Base-by-base conservation (phyloP, 2,113 vertebrate species). In the Lepidothrix coronata region DNA sequence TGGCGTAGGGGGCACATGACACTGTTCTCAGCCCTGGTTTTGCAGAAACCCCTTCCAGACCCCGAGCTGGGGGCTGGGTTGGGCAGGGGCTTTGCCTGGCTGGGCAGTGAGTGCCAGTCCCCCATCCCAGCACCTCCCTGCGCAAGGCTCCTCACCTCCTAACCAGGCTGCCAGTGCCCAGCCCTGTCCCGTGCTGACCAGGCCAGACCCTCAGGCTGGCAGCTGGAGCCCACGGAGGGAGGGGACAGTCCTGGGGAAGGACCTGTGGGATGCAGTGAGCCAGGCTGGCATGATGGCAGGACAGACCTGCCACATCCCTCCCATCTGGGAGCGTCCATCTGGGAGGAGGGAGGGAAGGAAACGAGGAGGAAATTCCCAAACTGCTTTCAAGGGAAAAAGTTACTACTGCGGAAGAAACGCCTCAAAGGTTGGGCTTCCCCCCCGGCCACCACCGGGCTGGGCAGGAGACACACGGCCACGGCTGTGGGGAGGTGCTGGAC, bases 371-470 rank as follows among this genome's bases (percentile, higher is more conserved):
- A 96, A 95, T 96, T 91, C 91, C 92, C 92, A 39, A 82, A 76
- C 54, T 1, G 66, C 89, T 96, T 96, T 94, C 96, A 93, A 96
- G 91, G 96, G 96, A 93, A 96, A 95, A 93, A 63, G 44, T 79
- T 73, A 61, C 82, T 61, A 1, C 20, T 37, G 77, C 70, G 81
- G 77, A 68, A 89, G 68, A 78, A 83, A 65, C 48, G 73, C 80
- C 84, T 77, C 4, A 74, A 91, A 93, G 73, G 81, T 81, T 6
- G 4, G 63, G 28, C 55, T 78, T 85, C 39, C 28, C 37, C 86
- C 46, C 31, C 0, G 0, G 82, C 27, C 68, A 55, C 1, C 6
- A 6, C 35, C 3, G 19, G 1, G 2, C 33, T 2, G 5, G 66
- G 59, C 43, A n/a, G 22, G 48, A 61, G n/a, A 7, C 23, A 2